phyloP scores from a whole-genome alignment of 1,140 invertebrate genomes.

The Drosophila arizonae region DNA sequence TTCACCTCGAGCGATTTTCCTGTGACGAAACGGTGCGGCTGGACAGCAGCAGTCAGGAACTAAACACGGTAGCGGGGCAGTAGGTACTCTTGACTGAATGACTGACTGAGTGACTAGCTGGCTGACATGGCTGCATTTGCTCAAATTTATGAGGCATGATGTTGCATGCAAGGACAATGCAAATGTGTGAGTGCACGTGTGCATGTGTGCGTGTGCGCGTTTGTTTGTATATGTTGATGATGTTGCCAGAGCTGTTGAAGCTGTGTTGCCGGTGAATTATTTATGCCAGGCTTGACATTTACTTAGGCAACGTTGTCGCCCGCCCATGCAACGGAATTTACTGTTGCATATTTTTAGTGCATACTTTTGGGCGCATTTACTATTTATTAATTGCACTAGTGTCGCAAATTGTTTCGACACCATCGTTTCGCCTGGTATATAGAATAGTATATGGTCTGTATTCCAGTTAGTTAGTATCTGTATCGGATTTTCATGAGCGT shows the following conservation, averaged over 20 bases:
- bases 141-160: slow-evolving; percentile 76
- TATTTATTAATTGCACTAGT: slow-evolving; percentile 64
- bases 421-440: slow-evolving; percentile 18
- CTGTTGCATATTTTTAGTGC: slow-evolving; percentile 49
- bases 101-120: slow-evolving; percentile 37
- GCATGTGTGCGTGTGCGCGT: slow-evolving; percentile 17
- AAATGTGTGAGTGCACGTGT: slow-evolving; percentile 33
- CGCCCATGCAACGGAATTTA: slow-evolving; percentile 43
- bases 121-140: slow-evolving; percentile 58
- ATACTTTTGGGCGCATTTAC: slow-evolving; percentile 64
- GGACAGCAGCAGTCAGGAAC: slow-evolving; percentile 7
- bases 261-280: slow-evolving; percentile 61
- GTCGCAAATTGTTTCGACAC: slow-evolving; percentile 23
- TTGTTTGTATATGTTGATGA: slow-evolving; percentile 72
- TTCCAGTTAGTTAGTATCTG: slow-evolving; percentile 10
- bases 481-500: slow-evolving; percentile 50
- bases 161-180: slow-evolving; percentile 72
- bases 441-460: background rate
- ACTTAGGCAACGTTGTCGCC: slow-evolving; percentile 49
- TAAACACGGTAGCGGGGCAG: background rate
- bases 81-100: slow-evolving; percentile 16
- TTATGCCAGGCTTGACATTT: slow-evolving; percentile 75
- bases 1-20: slow-evolving; percentile 73
- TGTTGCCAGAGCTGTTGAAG: slow-evolving; percentile 56
- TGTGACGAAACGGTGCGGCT: slow-evolving; percentile 13